Evolutionary conservation across 2,888 invertebrate species (phyloP), one percentile per base, ranked within the genome.

Genomic region (Ophion ellenae): DNA sequence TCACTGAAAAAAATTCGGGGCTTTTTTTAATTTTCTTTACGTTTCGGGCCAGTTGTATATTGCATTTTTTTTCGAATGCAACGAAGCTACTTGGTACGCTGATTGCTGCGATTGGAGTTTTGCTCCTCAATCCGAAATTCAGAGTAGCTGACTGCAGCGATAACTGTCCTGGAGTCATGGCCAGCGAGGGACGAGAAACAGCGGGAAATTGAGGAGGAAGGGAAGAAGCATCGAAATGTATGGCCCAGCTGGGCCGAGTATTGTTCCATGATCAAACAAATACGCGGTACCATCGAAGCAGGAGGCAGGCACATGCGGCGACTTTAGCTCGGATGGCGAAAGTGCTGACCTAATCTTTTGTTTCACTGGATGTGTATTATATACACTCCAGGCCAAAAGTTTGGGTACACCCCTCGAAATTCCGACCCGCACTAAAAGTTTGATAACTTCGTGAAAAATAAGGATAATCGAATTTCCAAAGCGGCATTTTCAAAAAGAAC

Each of bases 281-380:
- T 78, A 84, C 84, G 79, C 9, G 69, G 77, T 74, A 87, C 85
- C 61, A 61, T 79, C 45, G 67, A 47, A 70, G 61, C 32, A 70
- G 20, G 74, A 59, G 63, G 71, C 57, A 67, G 45, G 75, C 73
- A 61, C 36, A 75, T 47, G 82, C 71, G 78, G 84, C 87, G 86
- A 86, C 87, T 88, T 86, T 86, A 84, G 86, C 81, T 20, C 80
- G 77, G 80, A 88, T 71, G 57, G 45, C 83, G 86, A 86, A 87
- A 87, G 80, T 82, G 82, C 85, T 82, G 78, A 73, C 57, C 73
- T 78, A 78, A 74, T 81, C 85, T 67, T 71, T 77, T 73, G 73
- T 57, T 53, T 77, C 45, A 63, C 66, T 66, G 45, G 57, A 76
- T n/a, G 11, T 17, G 47, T 47, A 69, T 24, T 24, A 24, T 24